phyloP scores from a whole-genome alignment of 2,113 vertebrate genomes.

The Atlantisia rogersi region DNA sequence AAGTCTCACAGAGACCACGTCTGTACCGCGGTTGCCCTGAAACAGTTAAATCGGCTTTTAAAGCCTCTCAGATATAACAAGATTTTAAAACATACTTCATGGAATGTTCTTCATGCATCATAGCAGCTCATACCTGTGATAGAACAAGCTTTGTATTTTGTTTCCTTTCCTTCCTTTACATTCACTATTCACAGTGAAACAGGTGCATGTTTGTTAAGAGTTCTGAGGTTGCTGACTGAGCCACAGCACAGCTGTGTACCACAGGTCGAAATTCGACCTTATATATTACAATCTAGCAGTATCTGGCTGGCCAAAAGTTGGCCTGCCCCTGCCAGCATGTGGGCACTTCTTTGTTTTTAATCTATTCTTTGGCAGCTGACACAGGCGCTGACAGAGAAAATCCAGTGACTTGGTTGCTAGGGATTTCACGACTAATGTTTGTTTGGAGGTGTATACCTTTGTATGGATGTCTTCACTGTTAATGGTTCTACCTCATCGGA shows the following conservation, averaged over 20 bases:
- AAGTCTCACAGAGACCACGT: constrained; percentile 99
- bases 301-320: constrained; percentile 80
- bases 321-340: constrained; percentile 88
- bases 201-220: constrained; percentile 87
- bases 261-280: constrained; percentile 85
- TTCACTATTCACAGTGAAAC: constrained; percentile 98
- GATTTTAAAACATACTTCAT: constrained; percentile 96
- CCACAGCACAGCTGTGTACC: constrained; percentile 93
- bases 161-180: constrained; percentile 88
- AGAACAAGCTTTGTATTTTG: constrained; percentile 82
- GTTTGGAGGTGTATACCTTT: constrained; percentile 74
- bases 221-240: constrained; percentile 88
- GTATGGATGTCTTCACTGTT: constrained; percentile 64
- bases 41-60: constrained; percentile 94
- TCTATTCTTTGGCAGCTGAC: constrained; percentile 97
- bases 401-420: constrained; percentile 90
- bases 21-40: constrained; percentile 96
- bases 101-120: constrained; percentile 95
- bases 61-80: constrained; percentile 94
- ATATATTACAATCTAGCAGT: constrained; percentile 89
- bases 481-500: constrained; percentile 68
- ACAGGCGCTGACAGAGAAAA: constrained; percentile 89
- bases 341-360: constrained; percentile 89
- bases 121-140: constrained; percentile 93
- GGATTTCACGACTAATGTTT: constrained; percentile 85